A percentile compares a stretch with the other conserved stretches of the same genome.
Evolutionary conservation across 2,888 invertebrate species (phyloP).

Genomic region (Andricus quercusramuli): DNA sequence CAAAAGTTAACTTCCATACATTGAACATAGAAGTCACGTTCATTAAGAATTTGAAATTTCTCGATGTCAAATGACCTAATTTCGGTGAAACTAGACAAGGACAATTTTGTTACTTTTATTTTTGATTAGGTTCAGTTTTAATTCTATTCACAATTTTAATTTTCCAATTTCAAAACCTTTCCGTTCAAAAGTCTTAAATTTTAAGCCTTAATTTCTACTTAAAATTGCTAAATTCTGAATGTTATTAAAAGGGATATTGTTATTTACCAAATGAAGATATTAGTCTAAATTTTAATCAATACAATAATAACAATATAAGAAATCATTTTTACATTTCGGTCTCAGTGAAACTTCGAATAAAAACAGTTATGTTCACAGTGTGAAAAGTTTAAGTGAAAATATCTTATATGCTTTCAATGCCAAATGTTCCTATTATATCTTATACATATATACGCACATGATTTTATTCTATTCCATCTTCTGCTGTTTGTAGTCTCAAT

Average conservation of each 20-base stretch:
- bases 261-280: constrained; percentile 26
- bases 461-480: neutral
- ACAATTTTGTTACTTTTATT: no score
- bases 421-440: neutral
- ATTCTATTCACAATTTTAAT: no score
- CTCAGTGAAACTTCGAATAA: neutral
- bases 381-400: constrained; percentile 8
- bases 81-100: no score
- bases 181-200: no score
- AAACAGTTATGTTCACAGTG: neutral
- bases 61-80: no score
- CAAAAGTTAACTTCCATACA: no score
- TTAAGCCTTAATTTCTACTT: no score
- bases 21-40: no score
- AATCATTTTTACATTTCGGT: neutral
- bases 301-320: neutral
- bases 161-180: no score
- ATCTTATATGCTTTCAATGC: neutral
- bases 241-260: constrained; percentile 38
- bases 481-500: neutral
- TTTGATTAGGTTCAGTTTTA: no score
- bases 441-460: neutral
- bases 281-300: constrained; percentile 34
- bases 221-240: no score
- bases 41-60: no score